Percentiles rank a stretch among this genome's conserved stretches.
These are phyloP conservation scores for Clarias gariepinus DNA, from an alignment of 2,113 vertebrate species.

Conservation along the genomic window DNA sequence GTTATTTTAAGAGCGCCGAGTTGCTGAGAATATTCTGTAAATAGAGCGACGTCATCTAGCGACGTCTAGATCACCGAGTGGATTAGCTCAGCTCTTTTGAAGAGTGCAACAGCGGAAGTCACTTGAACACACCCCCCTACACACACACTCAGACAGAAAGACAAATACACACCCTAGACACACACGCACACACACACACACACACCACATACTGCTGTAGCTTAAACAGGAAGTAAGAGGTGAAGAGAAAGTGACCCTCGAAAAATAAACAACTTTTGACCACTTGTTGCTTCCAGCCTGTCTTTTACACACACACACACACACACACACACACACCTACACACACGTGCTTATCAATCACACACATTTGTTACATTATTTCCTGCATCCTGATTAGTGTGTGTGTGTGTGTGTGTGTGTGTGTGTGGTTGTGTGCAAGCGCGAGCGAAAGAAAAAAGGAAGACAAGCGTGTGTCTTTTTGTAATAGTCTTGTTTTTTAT, in stretches of 20 bases:
- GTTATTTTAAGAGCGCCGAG: not conserved
- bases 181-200: not conserved
- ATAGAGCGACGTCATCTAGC: not conserved
- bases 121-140: not conserved
- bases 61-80: not conserved
- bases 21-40: too few relatives aligned
- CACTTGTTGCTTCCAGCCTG: not conserved
- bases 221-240: slow-evolving; percentile 3
- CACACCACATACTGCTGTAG: not conserved
- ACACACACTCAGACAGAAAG: not conserved
- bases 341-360: not conserved
- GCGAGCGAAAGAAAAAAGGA: not conserved
- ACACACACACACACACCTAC: not conserved
- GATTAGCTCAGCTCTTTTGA: not conserved
- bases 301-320: not conserved
- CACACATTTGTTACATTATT: not conserved
- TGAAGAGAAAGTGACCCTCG: slow-evolving; percentile 1
- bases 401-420: not conserved
- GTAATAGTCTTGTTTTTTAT: not conserved
- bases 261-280: not conserved
- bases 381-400: not conserved
- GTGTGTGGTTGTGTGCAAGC: not conserved
- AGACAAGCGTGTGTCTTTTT: not conserved
- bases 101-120: slow-evolving; percentile 13
- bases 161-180: not conserved